Percentiles rank a stretch among this genome's conserved stretches.
Conservation (phyloP, 2,888 invertebrate species). For the Steinernema scapterisci region DNA sequence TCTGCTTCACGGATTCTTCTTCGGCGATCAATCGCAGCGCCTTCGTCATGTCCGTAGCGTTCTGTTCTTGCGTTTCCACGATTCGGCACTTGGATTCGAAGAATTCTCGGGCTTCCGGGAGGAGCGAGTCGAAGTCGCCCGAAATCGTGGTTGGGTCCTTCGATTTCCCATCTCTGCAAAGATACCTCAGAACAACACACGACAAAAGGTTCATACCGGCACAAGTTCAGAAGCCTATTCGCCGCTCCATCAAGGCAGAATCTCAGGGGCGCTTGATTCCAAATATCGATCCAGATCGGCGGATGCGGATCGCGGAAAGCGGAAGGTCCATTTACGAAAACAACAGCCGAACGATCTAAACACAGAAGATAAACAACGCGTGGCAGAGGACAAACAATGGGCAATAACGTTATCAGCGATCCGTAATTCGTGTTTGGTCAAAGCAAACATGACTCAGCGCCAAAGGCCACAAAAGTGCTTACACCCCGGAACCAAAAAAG, state of each 20-base stretch:
- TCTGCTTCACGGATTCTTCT: not conserved
- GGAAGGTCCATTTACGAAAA: constrained; percentile 18
- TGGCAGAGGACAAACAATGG: not conserved
- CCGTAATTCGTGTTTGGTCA: not conserved
- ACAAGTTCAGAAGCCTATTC: constrained; percentile 45
- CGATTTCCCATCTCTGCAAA: not conserved
- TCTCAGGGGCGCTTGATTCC: constrained; percentile 51
- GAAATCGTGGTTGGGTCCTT: constrained; percentile 46
- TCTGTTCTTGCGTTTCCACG: constrained; percentile 50
- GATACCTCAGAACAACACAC: not conserved
- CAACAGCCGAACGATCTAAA: constrained; percentile 15
- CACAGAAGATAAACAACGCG: no score
- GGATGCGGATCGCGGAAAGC: constrained; percentile 28
- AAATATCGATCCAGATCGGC: constrained; percentile 45
- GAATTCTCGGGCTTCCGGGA: constrained; percentile 37
- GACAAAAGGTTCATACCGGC: not conserved
- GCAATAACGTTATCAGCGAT: not conserved
- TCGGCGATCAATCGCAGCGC: constrained; percentile 42
- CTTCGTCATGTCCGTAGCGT: constrained; percentile 54
- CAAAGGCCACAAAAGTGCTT: not conserved
- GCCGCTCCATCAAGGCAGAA: constrained; percentile 60
- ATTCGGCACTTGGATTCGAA: constrained; percentile 36
- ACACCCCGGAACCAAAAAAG: not conserved
- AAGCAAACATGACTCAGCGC: not conserved
- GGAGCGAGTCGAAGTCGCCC: constrained; percentile 63